Conservation (phyloP, 2,113 vertebrate species). For the Pelvicachromis taeniatus region DNA sequence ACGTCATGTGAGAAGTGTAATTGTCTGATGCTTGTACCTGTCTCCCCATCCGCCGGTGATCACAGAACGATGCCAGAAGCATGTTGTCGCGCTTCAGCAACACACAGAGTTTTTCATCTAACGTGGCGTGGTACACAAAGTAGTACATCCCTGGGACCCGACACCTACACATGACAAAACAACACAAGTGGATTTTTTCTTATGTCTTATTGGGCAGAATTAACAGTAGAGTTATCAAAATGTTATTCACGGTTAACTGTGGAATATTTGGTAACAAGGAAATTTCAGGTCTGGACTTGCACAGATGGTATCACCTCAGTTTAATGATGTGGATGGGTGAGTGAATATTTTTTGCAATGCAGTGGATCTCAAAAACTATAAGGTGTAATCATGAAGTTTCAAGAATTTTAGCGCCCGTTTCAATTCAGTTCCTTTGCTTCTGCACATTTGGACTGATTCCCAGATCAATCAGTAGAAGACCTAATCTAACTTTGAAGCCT, state of each 20-base stretch:
- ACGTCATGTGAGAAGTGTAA: neutral
- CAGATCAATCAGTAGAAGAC: neutral
- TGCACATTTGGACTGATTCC: neutral
- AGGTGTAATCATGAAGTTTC: neutral
- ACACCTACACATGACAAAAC: constrained; percentile 22
- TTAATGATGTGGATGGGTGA: neutral
- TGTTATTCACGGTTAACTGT: neutral
- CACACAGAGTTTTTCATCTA: constrained; percentile 24
- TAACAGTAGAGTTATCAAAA: neutral
- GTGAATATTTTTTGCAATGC: neutral
- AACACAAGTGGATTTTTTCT: neutral
- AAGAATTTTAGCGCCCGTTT: neutral
- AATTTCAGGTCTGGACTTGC: neutral
- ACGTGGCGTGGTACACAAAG: constrained; percentile 56
- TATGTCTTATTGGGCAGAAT: neutral
- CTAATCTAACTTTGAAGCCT: neutral
- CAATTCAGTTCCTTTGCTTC: neutral
- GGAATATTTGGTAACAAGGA: neutral
- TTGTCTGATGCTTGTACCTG: constrained; percentile 4
- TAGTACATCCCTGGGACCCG: constrained; percentile 41
- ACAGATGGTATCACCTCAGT: neutral
- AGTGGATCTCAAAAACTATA: neutral
- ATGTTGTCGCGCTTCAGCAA: constrained; percentile 12
- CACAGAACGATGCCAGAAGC: constrained; percentile 34
- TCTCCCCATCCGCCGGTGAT: neutral